These are phyloP conservation scores for Lordiphosa fenestrarum DNA, from an alignment of 2,888 invertebrate genomes.

Conservation along the genomic window DNA sequence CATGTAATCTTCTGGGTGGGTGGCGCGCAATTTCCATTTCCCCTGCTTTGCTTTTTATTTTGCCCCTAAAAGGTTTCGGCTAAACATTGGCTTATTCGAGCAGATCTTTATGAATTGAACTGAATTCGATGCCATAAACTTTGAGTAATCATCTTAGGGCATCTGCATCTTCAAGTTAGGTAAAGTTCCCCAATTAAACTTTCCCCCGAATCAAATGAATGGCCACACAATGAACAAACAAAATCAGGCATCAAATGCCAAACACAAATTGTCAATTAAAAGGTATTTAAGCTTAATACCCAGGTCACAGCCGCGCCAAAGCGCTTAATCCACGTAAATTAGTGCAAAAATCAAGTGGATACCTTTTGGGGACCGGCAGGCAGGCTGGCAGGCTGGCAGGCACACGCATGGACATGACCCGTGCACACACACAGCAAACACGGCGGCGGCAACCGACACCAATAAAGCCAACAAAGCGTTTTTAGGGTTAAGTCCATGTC, in stretches of 20 bases:
- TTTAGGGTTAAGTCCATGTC: conserved; percentile 79
- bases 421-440: conserved; percentile 34
- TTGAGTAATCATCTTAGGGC: too few relatives aligned
- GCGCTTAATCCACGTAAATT: conserved; percentile 75
- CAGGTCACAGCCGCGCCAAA: conserved; percentile 42
- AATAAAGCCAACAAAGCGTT: conserved; percentile 76
- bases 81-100: too few relatives aligned
- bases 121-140: too few relatives aligned
- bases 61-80: too few relatives aligned
- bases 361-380: conserved; percentile 44
- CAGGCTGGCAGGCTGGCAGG: conserved; percentile 2
- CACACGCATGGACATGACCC: conserved; percentile 16
- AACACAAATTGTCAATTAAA: conserved; percentile 79
- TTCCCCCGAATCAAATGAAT: not conserved
- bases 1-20: conserved; percentile 60
- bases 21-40: conserved; percentile 60
- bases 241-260: conserved; percentile 58
- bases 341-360: conserved; percentile 76
- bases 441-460: conserved; percentile 65
- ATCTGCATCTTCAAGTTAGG: too few relatives aligned
- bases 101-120: too few relatives aligned
- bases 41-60: conserved; percentile 3
- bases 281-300: conserved; percentile 79
- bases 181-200: too few relatives aligned
- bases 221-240: conserved; percentile 51